Conservation (phyloP, 2,888 invertebrate genomes). For the Phania funesta region DNA sequence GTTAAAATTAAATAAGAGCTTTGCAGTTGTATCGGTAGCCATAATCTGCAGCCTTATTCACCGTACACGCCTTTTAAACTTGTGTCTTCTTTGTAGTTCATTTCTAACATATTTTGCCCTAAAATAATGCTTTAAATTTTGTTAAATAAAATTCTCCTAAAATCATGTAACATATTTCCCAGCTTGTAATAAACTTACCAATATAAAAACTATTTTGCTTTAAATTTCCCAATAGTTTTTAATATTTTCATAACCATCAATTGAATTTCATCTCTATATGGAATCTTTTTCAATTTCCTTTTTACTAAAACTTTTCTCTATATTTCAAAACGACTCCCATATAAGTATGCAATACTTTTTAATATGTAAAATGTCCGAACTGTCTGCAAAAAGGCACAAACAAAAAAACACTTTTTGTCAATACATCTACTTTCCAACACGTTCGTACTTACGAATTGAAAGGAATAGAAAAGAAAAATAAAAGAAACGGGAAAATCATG, state of each 20-base stretch:
- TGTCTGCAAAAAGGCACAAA: not conserved
- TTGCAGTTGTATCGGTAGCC: no score
- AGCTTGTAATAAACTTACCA: not conserved
- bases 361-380: not conserved
- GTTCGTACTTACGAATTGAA: slow-evolving; percentile 2
- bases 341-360: slow-evolving; percentile 47
- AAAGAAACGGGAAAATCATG: slow-evolving; percentile 42
- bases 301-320: slow-evolving; percentile 10
- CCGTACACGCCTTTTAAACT: no score
- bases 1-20: no score
- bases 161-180: not conserved
- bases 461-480: slow-evolving; percentile 13
- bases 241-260: slow-evolving; percentile 35
- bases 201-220: slow-evolving; percentile 5
- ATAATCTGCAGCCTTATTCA: no score
- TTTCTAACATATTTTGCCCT: no score
- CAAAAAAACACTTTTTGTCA: not conserved
- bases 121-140: no score
- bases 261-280: slow-evolving; percentile 30
- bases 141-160: not conserved
- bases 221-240: not conserved
- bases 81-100: no score
- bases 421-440: not conserved
- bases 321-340: not conserved
- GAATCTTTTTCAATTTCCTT: slow-evolving; percentile 11